Conservation (phyloP, 1,140 invertebrate species). For the Drusus annulatus region DNA sequence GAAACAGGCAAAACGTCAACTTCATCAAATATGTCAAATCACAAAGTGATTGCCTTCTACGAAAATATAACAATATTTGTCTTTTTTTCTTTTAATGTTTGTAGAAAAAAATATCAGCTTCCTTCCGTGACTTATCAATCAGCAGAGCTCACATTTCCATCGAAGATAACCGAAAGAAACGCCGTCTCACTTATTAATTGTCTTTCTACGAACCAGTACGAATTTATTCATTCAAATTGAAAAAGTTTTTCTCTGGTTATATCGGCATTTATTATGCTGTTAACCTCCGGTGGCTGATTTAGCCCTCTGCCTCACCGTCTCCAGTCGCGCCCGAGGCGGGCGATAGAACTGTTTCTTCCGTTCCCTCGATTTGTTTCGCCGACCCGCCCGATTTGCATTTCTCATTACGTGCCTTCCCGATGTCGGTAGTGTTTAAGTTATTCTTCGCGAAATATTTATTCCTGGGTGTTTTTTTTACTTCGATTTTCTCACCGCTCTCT, state of each 20-base stretch:
- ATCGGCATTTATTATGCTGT: slow-evolving; percentile 39
- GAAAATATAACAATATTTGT: too few relatives aligned
- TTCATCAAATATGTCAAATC: too few relatives aligned
- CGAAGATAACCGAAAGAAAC: too few relatives aligned
- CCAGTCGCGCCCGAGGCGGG: neutral
- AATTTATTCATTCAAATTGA: slow-evolving; percentile 37
- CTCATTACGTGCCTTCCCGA: slow-evolving; percentile 40
- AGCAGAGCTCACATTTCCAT: neutral
- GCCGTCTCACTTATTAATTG: slow-evolving; percentile 3
- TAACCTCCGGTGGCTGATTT: slow-evolving; percentile 12
- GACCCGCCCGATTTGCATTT: slow-evolving; percentile 34
- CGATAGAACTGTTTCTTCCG: slow-evolving; percentile 39
- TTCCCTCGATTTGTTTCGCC: neutral
- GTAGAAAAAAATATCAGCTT: too few relatives aligned
- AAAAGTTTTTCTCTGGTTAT: slow-evolving; percentile 38
- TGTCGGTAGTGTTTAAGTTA: slow-evolving; percentile 35
- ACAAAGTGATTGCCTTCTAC: too few relatives aligned
- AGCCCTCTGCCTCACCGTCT: neutral
- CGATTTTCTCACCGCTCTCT: neutral
- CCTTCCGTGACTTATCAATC: slow-evolving; percentile 5
- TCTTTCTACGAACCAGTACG: slow-evolving; percentile 8
- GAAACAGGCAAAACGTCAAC: too few relatives aligned
- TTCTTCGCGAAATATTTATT: slow-evolving; percentile 42
- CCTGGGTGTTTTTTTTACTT: slow-evolving; percentile 21
- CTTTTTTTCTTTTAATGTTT: too few relatives aligned